These are phyloP conservation scores for Prunella strophiata DNA, from an alignment of 2,797 vertebrate species.

Conservation along the genomic window DNA sequence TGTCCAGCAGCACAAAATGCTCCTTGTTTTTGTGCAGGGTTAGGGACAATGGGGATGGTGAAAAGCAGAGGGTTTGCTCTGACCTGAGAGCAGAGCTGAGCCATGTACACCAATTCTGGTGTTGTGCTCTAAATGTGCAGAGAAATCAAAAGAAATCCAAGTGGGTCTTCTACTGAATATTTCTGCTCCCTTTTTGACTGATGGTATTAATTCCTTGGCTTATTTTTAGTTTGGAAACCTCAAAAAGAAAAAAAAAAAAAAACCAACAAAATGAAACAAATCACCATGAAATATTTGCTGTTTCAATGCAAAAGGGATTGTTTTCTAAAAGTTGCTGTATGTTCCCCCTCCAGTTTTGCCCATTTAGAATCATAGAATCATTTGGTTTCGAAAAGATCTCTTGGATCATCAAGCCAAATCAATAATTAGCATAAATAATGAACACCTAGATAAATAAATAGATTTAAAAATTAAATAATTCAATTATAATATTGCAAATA, in stretches of 20 bases:
- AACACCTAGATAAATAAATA: neutral
- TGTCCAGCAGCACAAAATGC: neutral
- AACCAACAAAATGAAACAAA: fast-evolving
- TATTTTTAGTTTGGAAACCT: neutral
- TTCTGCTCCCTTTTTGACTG: neutral
- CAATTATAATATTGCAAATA: neutral
- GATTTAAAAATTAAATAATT: neutral
- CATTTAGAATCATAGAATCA: neutral
- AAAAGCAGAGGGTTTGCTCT: neutral
- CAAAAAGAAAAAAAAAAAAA: neutral
- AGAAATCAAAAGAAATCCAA: neutral
- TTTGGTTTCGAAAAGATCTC: neutral
- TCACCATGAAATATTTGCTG: neutral
- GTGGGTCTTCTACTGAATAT: neutral
- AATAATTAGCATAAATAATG: neutral
- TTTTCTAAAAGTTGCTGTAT: neutral
- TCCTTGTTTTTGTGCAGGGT: neutral
- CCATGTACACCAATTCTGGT: neutral
- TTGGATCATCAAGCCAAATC: neutral
- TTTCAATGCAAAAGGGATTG: neutral
- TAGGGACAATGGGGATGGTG: fast-evolving
- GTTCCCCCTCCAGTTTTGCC: neutral
- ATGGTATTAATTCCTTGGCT: neutral
- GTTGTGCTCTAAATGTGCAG: fast-evolving
- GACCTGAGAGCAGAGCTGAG: neutral